Evolutionary conservation across 2,888 invertebrate genomes (phyloP), one percentile per base, ranked within the genome.

Genomic region (Terebella lapidaria): DNA sequence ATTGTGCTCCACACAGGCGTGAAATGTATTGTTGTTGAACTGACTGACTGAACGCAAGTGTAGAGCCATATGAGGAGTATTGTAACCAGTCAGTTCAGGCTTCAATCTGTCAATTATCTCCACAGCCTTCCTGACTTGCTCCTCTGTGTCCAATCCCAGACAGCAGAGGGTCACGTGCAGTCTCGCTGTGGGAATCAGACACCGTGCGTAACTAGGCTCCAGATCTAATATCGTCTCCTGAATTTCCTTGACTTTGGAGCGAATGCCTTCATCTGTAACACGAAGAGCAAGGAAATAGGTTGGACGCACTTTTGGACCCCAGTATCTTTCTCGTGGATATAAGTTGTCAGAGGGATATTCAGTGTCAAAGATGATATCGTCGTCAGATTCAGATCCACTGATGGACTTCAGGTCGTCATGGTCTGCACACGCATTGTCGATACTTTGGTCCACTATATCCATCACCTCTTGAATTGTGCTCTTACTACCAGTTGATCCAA

Each of bases 161-260:
- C 77, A 78, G 56, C 75, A 75, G 2, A 82, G 67, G 1, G 82
- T 82, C 55, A 82, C 64, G 67, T 82, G 82, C 3, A 81, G 66
- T 26, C 75, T 66, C 24, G 66, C 67, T 1, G 68, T 66, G 5
- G 75, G 74, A 46, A 81, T 75, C 54, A 73, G 71, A 64, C 80
- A 79, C 20, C 72, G 69, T 30, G 66, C 67, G 42, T 79, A 76
- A 15, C 67, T 54, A 1, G 78, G 74, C 52, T 80, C 79, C 51
- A 71, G 64, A 25, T 73, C 69, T n/a, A 76, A 63, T 10, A 81
- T 72, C 5, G 68, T 60, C 52, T 76, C 74, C 47, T 81, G 78
- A 22, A 81, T 70, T 27, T 67, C 63, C 4, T 68, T 67, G 0
- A 75, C 73, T 2, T 63, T 68, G 24, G 72, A 60, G 2, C 69